Conservation (phyloP, 2,797 vertebrate species). For the Ataeniobius toweri region DNA sequence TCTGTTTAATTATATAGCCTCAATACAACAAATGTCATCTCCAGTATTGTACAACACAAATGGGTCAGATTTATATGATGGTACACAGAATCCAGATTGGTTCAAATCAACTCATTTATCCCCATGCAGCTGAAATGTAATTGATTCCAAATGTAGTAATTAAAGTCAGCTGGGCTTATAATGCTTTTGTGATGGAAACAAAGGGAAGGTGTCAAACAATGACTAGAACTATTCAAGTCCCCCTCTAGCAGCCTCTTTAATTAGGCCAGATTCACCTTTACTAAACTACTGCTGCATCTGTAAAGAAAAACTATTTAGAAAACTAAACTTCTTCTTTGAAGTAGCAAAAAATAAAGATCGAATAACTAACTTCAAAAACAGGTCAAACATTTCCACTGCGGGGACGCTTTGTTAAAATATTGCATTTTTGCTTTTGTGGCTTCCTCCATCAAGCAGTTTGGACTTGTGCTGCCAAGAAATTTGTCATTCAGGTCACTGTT, state of each 20-base stretch:
- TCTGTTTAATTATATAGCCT: not conserved
- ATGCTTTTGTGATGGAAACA: no score
- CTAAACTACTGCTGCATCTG: not conserved
- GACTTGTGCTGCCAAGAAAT: constrained; percentile 49
- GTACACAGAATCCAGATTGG: not conserved
- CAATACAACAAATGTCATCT: not conserved
- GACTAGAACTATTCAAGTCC: not conserved
- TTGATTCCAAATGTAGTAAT: not conserved
- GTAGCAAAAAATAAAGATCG: not conserved
- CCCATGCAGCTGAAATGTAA: not conserved
- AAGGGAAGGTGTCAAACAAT: not conserved
- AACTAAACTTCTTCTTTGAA: not conserved
- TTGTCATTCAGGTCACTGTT: constrained; percentile 60
- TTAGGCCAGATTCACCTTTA: not conserved
- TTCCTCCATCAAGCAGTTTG: constrained; percentile 35
- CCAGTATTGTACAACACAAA: not conserved
- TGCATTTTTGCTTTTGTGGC: constrained; percentile 11
- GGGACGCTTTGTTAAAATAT: constrained; percentile 26
- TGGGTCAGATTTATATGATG: not conserved
- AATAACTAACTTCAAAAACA: not conserved
- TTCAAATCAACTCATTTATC: not conserved
- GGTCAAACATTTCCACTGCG: constrained; percentile 31
- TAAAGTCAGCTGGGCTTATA: not conserved
- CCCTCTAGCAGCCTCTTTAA: not conserved
- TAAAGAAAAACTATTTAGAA: not conserved